phyloP scores from a whole-genome alignment of 2,113 vertebrate species.

The Heterotis niloticus region DNA sequence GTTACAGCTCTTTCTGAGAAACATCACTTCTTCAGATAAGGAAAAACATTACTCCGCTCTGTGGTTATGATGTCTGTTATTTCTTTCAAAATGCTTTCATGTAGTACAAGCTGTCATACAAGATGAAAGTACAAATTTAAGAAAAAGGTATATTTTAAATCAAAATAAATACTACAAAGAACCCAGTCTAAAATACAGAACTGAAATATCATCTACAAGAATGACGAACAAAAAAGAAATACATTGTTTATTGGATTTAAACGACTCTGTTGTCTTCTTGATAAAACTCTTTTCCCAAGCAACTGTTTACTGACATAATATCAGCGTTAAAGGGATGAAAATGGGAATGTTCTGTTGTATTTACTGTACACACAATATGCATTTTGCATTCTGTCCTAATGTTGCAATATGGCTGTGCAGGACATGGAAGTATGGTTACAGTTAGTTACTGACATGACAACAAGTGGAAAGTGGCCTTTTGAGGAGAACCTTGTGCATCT shows the following conservation, averaged over 20 bases:
- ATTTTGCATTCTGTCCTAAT: not conserved
- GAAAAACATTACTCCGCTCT: not conserved
- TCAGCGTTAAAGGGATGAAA: not conserved
- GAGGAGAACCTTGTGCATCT: not conserved
- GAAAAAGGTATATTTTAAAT: not conserved
- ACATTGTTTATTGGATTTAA: slow-evolving; percentile 2
- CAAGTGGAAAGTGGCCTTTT: too few relatives aligned
- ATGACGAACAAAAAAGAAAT: slow-evolving; percentile 13
- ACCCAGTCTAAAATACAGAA: not conserved
- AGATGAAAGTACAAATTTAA: not conserved
- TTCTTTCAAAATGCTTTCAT: slow-evolving; percentile 7
- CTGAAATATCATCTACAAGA: not conserved
- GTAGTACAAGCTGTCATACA: not conserved
- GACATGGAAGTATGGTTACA: too few relatives aligned
- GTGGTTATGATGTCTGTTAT: not conserved
- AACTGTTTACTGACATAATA: not conserved
- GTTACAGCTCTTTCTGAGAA: not conserved
- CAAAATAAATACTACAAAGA: slow-evolving; percentile 27
- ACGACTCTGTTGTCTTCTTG: not conserved
- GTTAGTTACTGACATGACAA: too few relatives aligned
- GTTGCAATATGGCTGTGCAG: not conserved
- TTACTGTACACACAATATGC: not conserved
- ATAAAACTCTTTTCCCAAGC: not conserved
- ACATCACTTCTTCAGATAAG: not conserved
- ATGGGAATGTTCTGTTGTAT: not conserved